Conservation (phyloP, 2,797 vertebrate genomes). For the Prunella strophiata region DNA sequence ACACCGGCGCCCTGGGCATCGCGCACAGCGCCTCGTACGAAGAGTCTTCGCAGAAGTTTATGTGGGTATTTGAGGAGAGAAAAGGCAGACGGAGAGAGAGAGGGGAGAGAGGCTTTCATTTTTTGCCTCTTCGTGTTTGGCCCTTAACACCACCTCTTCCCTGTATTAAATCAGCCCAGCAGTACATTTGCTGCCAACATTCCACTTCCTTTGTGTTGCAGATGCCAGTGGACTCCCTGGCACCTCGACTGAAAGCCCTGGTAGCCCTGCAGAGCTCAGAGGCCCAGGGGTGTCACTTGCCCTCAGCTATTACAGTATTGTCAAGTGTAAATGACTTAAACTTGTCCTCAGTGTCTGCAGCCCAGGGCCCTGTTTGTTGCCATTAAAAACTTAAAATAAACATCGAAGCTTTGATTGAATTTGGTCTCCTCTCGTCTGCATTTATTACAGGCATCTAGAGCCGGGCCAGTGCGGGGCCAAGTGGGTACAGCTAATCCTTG, state of each 20-base stretch:
- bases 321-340: conserved; percentile 32
- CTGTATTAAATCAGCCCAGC: neutral
- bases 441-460: neutral
- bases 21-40: neutral
- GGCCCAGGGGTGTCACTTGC: neutral
- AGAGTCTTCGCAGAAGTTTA: neutral
- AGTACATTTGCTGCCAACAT: neutral
- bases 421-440: neutral
- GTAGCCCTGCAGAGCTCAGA: neutral
- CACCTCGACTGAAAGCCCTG: conserved; percentile 6
- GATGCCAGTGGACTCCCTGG: conserved; percentile 16
- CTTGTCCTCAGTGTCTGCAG: neutral
- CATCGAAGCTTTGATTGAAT: neutral
- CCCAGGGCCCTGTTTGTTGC: conserved; percentile 20
- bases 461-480: rapidly evolving
- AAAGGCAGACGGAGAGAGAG: neutral
- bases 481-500: neutral
- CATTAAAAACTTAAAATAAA: conserved; percentile 55
- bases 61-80: neutral
- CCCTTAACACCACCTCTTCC: neutral
- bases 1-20: neutral
- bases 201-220: conserved; percentile 33
- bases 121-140: neutral
- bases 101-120: neutral
- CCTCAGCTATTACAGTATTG: neutral